Evolutionary conservation across 2,113 vertebrate genomes (phyloP).

Genomic region (Callospermophilus lateralis): DNA sequence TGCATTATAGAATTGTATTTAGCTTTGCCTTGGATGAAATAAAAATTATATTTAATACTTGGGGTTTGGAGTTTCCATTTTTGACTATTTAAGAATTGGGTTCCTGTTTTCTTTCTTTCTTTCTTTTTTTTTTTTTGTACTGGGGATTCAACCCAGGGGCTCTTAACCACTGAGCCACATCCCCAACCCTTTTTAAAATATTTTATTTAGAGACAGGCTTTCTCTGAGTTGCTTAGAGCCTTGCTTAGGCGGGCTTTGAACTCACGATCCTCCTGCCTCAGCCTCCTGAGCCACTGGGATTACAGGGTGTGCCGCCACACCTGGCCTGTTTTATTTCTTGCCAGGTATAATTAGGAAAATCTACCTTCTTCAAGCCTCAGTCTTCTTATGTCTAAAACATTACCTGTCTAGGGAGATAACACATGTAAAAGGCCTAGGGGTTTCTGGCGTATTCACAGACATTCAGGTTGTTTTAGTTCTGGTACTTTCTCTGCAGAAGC

Average conservation of each 20-base stretch:
- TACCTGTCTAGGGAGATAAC: background rate
- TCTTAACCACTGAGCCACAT: too few relatives aligned
- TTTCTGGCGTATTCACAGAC: background rate
- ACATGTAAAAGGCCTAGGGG: background rate
- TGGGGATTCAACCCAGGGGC: too few relatives aligned
- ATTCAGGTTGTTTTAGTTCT: background rate
- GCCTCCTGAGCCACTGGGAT: too few relatives aligned
- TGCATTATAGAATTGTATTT: constrained; percentile 85
- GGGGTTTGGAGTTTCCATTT: background rate
- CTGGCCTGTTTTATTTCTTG: background rate
- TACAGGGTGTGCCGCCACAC: too few relatives aligned
- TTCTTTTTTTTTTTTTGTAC: background rate
- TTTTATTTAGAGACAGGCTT: too few relatives aligned
- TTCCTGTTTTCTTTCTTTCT: background rate
- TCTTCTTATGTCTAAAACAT: background rate
- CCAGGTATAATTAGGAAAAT: background rate
- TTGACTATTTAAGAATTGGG: background rate
- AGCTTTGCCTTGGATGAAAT: constrained; percentile 89
- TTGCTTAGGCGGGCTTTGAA: too few relatives aligned
- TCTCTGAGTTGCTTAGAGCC: too few relatives aligned
- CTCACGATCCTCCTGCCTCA: too few relatives aligned
- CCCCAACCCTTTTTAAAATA: too few relatives aligned
- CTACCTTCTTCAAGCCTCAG: background rate
- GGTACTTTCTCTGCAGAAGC: background rate
- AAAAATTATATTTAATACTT: constrained; percentile 86